Base-by-base conservation (phyloP, 2,888 invertebrate species). In the Netelia fuscicornis region DNA sequence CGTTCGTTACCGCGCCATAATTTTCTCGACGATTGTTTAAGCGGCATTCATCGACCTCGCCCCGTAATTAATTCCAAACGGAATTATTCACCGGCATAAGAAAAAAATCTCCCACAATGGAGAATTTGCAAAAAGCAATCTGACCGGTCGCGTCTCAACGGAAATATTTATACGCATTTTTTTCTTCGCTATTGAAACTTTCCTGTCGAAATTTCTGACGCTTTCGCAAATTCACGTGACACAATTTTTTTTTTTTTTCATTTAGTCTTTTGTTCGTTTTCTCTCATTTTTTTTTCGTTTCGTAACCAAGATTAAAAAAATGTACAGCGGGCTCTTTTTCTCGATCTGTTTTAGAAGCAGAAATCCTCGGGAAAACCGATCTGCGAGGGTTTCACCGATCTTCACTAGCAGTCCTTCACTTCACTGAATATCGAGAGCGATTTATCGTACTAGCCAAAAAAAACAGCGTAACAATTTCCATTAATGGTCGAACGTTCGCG, bases 301-400 rank as follows among this genome's bases (percentile, higher is more conserved):
- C 52, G 23, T 67, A 76, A 42, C 11, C 30, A 10, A 72, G 44
- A 76, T 20, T 1, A 42, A 17, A 30, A 65, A 48, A 60, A 78
- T 74, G 74, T 37, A 76, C 58, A 76, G 72, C 84, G 83, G 78
- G 75, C 60, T 74, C 67, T 86, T 44, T 78, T 84, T 83, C 74
- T 86, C 67, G 82, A 89, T 92, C 89, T 92, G 90, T 93, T 93
- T 88, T 90, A 93, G 93, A 92, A 93, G 90, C 92, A 93, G 90
- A 93, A 93, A 90, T 92, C 92, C 85, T 91, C 92, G 85, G 92
- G 91, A 87, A 92, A 92, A 89, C 90, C 92, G 86, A 93, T 93
- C 89, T 93, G 93, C 89, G 93, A 93, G 85, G 93, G 92, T 89
- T 93, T 93, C 89, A 93, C 92, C 86, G 93, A 93, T 90, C 92